A percentile compares a stretch with the other conserved stretches of the same genome.
Evolutionary conservation across 1,140 invertebrate species (phyloP).

Genomic region (Frieseomelitta varia): DNA sequence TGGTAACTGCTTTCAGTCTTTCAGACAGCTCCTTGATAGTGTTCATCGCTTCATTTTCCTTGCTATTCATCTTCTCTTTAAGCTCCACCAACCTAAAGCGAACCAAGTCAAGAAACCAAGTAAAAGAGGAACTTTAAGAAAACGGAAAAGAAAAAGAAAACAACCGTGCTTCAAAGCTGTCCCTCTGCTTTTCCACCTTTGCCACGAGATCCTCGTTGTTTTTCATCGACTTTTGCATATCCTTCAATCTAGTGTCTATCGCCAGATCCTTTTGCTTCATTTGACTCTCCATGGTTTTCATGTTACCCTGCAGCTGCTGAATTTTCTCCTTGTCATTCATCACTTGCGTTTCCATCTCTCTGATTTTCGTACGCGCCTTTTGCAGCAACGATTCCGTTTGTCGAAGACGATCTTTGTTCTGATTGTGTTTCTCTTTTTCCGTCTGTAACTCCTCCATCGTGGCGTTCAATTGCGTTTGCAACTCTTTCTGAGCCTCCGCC

Average conservation of each 20-base stretch:
- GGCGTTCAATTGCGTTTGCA: slow-evolving; percentile 18
- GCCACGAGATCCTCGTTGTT: slow-evolving; percentile 57
- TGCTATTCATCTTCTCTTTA: slow-evolving; percentile 58
- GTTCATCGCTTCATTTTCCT: slow-evolving; percentile 55
- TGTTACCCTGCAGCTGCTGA: slow-evolving; percentile 58
- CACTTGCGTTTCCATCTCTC: slow-evolving; percentile 61
- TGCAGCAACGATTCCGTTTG: slow-evolving; percentile 59
- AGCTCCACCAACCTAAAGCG: slow-evolving; percentile 63
- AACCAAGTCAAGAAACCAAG: background rate
- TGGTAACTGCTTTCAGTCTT: slow-evolving; percentile 39
- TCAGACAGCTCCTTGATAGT: slow-evolving; percentile 55
- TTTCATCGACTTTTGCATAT: slow-evolving; percentile 69
- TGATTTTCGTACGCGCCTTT: slow-evolving; percentile 56
- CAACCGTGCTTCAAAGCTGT: slow-evolving; percentile 69
- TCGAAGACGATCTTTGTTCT: slow-evolving; percentile 52
- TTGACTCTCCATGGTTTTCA: slow-evolving; percentile 64
- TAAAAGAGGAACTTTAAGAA: background rate
- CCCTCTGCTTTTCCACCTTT: slow-evolving; percentile 71
- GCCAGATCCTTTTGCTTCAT: slow-evolving; percentile 67
- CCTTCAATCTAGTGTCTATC: slow-evolving; percentile 60
- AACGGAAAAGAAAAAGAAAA: background rate
- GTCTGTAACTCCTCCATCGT: slow-evolving; percentile 32
- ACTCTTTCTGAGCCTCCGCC: slow-evolving; percentile 32
- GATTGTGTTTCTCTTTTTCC: slow-evolving; percentile 56
- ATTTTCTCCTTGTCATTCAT: slow-evolving; percentile 55